phyloP scores from a whole-genome alignment of 2,113 vertebrate species.

The Elaphurus davidianus region DNA sequence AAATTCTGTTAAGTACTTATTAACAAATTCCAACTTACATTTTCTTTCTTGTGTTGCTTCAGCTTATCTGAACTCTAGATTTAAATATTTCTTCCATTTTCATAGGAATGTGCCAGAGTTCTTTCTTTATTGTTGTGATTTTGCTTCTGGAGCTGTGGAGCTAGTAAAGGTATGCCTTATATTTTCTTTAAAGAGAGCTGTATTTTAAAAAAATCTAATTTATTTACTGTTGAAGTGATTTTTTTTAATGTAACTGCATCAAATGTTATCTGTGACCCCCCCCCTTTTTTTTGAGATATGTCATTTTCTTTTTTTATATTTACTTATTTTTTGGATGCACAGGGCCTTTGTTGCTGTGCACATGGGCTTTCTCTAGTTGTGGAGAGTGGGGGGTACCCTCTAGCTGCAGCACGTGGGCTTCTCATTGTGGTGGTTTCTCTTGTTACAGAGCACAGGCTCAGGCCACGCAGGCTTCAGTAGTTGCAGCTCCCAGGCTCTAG shows the following conservation, averaged over 20 bases:
- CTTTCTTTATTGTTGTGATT: conserved; percentile 96
- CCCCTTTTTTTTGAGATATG: neutral
- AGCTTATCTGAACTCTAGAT: conserved; percentile 45
- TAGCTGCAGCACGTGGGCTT: neutral
- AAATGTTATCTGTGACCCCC: conserved; percentile 48
- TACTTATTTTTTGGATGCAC: neutral
- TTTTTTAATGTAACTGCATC: conserved; percentile 2
- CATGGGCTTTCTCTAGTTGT: neutral
- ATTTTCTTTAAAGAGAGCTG: conserved; percentile 48
- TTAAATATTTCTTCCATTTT: conserved; percentile 72
- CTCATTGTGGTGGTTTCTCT: neutral
- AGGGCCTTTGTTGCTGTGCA: neutral
- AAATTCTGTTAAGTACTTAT: neutral
- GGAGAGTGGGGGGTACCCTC: neutral
- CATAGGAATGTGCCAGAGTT: conserved; percentile 81
- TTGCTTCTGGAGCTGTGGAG: conserved; percentile 89
- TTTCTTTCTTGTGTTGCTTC: neutral
- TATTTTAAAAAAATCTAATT: conserved; percentile 59
- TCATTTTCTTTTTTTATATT: neutral
- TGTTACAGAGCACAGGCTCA: neutral
- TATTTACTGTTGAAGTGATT: conserved; percentile 36
- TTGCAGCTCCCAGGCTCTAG: neutral
- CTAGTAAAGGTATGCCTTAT: conserved; percentile 88
- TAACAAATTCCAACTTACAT: neutral
- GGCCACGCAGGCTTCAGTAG: neutral